These are phyloP conservation scores for Morus bassanus DNA, from an alignment of 2,797 vertebrate genomes.

Conservation along the genomic window DNA sequence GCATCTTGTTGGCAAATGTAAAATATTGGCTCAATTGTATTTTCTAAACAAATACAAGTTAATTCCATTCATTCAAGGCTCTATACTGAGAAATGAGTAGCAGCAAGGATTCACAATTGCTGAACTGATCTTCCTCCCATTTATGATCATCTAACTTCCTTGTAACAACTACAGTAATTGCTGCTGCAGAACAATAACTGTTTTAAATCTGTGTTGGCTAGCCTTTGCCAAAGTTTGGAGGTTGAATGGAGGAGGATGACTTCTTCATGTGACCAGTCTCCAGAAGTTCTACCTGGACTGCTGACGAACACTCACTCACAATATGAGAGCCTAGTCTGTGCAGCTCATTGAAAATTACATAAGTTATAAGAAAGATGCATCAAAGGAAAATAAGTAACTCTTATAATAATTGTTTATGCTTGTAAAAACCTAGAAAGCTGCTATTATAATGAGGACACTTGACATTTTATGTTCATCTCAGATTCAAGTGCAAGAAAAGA, in stretches of 20 bases:
- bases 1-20: background rate
- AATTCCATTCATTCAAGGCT: background rate
- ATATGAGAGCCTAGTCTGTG: background rate
- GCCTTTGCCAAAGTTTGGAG: background rate
- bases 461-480: background rate
- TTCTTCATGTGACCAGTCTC: background rate
- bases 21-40: background rate
- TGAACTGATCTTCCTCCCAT: background rate
- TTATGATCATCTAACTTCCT: background rate
- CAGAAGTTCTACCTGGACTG: background rate
- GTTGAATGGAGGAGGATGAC: background rate
- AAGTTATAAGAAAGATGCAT: background rate
- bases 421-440: background rate
- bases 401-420: background rate
- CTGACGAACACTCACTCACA: background rate
- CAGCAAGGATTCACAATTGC: background rate
- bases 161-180: background rate
- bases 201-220: background rate
- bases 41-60: background rate
- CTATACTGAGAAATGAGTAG: background rate
- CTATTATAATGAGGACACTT: background rate
- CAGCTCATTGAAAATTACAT: background rate
- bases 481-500: background rate
- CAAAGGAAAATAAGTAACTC: background rate
- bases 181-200: background rate